Evolutionary conservation across 2,113 vertebrate species (phyloP).

Genomic region (Channa maculata): DNA sequence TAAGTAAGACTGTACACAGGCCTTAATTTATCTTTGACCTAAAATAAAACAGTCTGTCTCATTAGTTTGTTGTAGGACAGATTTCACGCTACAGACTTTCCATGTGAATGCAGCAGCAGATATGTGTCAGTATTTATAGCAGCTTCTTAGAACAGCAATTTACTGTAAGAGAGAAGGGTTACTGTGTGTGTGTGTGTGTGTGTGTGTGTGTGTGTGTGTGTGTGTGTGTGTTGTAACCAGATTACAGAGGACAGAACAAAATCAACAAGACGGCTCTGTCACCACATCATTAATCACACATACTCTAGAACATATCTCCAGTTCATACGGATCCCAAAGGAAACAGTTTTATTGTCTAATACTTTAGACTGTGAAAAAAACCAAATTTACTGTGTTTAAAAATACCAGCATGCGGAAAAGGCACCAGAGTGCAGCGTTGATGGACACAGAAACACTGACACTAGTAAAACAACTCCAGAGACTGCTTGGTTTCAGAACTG

Average conservation of each 20-base stretch:
- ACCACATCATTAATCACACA: conserved; percentile 52
- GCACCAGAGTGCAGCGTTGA: conserved; percentile 16
- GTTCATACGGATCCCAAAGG: conserved; percentile 29
- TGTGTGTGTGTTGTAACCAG: conserved; percentile 56
- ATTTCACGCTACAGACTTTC: conserved; percentile 19
- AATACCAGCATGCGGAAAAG: background rate
- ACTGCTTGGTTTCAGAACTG: background rate
- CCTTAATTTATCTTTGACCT: conserved; percentile 25
- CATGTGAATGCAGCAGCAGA: conserved; percentile 51
- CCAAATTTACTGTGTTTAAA: background rate
- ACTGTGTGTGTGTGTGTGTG: conserved; percentile 24
- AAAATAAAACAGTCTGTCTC: conserved; percentile 35
- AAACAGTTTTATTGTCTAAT: conserved; percentile 7
- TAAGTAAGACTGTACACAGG: background rate
- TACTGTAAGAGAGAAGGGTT: conserved; percentile 58
- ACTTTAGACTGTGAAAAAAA: too few relatives aligned
- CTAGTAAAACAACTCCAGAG: conserved; percentile 13
- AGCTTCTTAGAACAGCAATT: conserved; percentile 67
- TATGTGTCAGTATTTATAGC: conserved; percentile 71
- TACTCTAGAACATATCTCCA: conserved; percentile 14
- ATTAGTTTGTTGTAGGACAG: conserved; percentile 18
- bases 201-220: conserved; percentile 13
- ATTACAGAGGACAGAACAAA: conserved; percentile 54
- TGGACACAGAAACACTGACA: background rate
- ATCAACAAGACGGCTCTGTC: conserved; percentile 68